These are phyloP conservation scores for Ophioderma brevispina DNA, from an alignment of 35 echinoderm and acorn worm genomes.

Conservation along the genomic window DNA sequence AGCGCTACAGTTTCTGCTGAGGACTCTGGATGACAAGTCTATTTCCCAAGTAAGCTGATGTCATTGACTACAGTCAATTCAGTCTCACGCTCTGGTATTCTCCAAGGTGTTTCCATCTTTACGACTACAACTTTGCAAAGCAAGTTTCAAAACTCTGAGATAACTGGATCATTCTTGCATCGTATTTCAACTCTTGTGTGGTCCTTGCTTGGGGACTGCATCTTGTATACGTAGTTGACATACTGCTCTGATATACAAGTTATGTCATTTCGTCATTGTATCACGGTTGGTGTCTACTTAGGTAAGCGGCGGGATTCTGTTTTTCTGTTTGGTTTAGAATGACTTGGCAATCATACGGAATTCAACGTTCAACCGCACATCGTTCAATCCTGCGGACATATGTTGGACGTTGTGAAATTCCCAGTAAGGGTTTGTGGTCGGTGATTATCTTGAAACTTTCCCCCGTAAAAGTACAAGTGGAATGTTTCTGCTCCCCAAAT, in stretches of 20 bases:
- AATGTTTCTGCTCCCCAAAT: slow-evolving; percentile 43
- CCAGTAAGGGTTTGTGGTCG: slow-evolving; percentile 61
- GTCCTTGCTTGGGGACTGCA: slow-evolving; percentile 4
- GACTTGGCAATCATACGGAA: slow-evolving; percentile 17
- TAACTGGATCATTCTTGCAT: too few relatives aligned
- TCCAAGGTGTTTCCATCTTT: too few relatives aligned
- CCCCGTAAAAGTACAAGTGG: slow-evolving; percentile 54
- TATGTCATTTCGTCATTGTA: not conserved
- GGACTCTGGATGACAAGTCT: not conserved
- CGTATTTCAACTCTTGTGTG: not conserved
- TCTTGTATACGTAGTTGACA: slow-evolving; percentile 15
- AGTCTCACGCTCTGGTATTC: too few relatives aligned
- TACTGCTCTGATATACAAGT: slow-evolving; percentile 13
- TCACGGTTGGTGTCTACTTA: slow-evolving; percentile 42
- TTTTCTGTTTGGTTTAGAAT: not conserved
- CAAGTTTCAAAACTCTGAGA: too few relatives aligned
- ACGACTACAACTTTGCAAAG: too few relatives aligned
- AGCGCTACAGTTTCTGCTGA: not conserved
- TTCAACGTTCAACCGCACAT: slow-evolving; percentile 37
- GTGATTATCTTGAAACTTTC: slow-evolving; percentile 30
- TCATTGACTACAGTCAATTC: too few relatives aligned
- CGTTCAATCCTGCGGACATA: slow-evolving; percentile 45
- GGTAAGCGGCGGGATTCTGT: slow-evolving; percentile 33
- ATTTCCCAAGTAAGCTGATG: not conserved
- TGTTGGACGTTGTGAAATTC: slow-evolving; percentile 46